These are phyloP conservation scores for Zonitis immaculata DNA, from an alignment of 2,888 invertebrate genomes.

Conservation along the genomic window DNA sequence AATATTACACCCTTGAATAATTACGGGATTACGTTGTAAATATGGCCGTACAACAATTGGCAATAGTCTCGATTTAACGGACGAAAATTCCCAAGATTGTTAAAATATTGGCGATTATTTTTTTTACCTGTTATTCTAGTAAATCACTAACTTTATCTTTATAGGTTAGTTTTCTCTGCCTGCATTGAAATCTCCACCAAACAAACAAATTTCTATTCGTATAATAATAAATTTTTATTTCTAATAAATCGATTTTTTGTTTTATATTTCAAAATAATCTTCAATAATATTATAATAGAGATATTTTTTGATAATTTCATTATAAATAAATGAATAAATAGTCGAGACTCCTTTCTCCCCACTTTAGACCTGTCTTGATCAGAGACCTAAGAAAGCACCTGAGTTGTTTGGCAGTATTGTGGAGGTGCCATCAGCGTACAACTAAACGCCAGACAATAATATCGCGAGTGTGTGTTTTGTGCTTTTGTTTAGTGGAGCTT, in stretches of 20 bases:
- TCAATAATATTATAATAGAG: no score
- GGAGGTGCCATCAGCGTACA: conserved; percentile 24
- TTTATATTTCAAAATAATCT: no score
- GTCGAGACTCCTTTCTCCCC: conserved; percentile 46
- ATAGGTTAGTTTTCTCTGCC: conserved; percentile 14
- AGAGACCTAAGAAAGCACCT: conserved; percentile 27
- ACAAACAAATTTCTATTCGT: background rate
- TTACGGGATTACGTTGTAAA: conserved; percentile 13
- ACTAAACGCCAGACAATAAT: conserved; percentile 16
- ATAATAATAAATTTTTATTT: no score
- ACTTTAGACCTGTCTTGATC: conserved; percentile 35
- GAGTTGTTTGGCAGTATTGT: conserved; percentile 30
- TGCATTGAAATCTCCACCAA: conserved; percentile 11
- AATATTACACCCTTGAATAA: background rate
- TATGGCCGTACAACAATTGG: no score
- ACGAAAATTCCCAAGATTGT: no score
- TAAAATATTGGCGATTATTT: no score
- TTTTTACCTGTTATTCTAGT: no score
- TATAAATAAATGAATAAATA: no score
- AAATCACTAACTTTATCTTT: background rate
- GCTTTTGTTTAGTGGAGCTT: conserved; percentile 13
- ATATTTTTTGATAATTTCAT: no score
- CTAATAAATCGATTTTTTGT: no score
- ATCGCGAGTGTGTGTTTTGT: conserved; percentile 18
- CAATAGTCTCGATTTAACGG: no score